These are phyloP conservation scores for Pomacea canaliculata DNA, from an alignment of 2,888 invertebrate genomes.

Conservation along the genomic window DNA sequence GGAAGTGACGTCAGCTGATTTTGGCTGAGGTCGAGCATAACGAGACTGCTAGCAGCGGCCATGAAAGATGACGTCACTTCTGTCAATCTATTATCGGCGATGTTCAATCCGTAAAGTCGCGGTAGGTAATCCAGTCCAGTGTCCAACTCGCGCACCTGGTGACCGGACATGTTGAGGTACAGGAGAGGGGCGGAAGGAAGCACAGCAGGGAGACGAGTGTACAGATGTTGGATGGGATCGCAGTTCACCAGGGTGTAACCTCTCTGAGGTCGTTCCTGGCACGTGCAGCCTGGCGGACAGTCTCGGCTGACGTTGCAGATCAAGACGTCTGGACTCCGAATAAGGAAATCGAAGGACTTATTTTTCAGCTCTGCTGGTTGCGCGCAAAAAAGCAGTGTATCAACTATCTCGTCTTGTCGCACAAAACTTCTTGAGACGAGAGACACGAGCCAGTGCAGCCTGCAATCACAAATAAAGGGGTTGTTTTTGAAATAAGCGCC, in stretches of 20 bases:
- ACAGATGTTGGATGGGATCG: not conserved
- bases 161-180: slow-evolving; percentile 5
- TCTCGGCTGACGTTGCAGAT: slow-evolving; percentile 1
- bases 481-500: not conserved
- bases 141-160: not conserved
- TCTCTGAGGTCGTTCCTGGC: not conserved
- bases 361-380: not conserved
- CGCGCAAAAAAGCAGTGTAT: not conserved
- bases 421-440: not conserved
- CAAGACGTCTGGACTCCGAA: not conserved
- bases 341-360: not conserved
- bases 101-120: not conserved
- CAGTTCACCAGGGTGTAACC: slow-evolving; percentile 1
- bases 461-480: not conserved
- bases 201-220: not conserved
- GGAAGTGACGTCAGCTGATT: slow-evolving; percentile 3
- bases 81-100: not conserved
- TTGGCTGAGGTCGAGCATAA: not conserved
- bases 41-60: not conserved
- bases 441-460: not conserved
- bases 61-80: not conserved
- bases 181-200: not conserved
- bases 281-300: slow-evolving; percentile 5
- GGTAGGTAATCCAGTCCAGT: not conserved
- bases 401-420: not conserved